Base-by-base conservation (phyloP, 2,113 vertebrate species). In the Benitochromis conjunctus region DNA sequence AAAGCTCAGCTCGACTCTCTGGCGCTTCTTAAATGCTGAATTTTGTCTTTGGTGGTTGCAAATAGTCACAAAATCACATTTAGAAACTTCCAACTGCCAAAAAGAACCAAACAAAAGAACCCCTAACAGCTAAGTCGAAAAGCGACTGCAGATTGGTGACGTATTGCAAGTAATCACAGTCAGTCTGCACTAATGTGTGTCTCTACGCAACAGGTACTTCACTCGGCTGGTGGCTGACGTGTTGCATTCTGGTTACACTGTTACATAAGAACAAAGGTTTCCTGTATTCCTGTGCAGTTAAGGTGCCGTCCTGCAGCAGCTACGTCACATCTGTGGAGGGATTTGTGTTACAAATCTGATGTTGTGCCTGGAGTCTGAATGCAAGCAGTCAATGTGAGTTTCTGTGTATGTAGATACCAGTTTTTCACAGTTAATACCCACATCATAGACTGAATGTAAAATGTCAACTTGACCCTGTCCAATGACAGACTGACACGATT, bases 401-500 rank as follows among this genome's bases (percentile, higher is more conserved):
- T 46, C 43, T 46, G 43, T 13, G 11, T 5, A 13, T 13, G 43
- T 9, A 66, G 3, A 66, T 9, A 19, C 19, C 36, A 24, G 8
- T 38, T 38, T 38, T 8, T 38, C 6, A 38, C 36, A 38, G 36
- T 38, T 38, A 9, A 38, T 38, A 7, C 7, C 36, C 36, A 38
- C 34, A 34, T 34, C 34, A 34, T 7, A 34, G n/a, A 14, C n/a
- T 5, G 36, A 21, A 41, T 69, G 62, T 41, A n/a, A 69, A 69
- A 41, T 41, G 62, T 34, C 36, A 57, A 29, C 56, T 57, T 57
- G 55, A 5, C 55, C 55, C 12, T 5, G 12, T 57, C 24, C 12
- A 14, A 41, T 5, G 0, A 0, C 62, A 24, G n/a, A 9, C 1
- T 0, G 4, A 43, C 41, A 13, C 11, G n/a, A 43, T 16, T 43